Evolutionary conservation across 2,797 vertebrate genomes (phyloP).

Genomic region (Alcedo quadribrachys): DNA sequence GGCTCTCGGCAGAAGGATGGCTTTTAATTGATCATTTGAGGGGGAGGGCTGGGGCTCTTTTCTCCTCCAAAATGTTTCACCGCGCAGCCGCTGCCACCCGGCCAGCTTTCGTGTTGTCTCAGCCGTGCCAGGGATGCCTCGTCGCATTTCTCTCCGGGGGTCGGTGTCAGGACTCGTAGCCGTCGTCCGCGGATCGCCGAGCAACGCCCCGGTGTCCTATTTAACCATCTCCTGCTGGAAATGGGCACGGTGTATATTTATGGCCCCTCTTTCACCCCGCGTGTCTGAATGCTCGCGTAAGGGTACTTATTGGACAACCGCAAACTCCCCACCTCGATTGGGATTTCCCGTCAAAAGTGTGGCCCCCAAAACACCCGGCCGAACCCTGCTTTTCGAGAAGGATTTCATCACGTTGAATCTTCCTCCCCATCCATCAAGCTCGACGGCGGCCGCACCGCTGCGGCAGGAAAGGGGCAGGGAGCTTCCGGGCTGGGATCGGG

Average conservation of each 20-base stretch:
- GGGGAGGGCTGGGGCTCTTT: conserved; percentile 65
- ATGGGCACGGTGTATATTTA: not conserved
- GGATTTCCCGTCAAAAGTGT: conserved; percentile 12
- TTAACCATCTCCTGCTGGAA: conserved; percentile 5
- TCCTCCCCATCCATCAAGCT: not conserved
- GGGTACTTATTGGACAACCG: not conserved
- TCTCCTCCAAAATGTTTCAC: conserved; percentile 63
- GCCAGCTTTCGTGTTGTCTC: conserved; percentile 5
- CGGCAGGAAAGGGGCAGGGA: not conserved
- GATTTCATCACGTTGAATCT: conserved; percentile 27
- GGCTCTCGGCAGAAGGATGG: conserved; percentile 72
- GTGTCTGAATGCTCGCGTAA: not conserved
- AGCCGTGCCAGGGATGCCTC: not conserved
- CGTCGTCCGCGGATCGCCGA: not conserved
- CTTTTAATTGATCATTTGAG: conserved; percentile 77
- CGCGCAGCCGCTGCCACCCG: conserved; percentile 11
- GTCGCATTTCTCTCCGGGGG: not conserved
- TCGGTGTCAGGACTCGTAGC: not conserved
- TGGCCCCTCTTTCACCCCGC: not conserved
- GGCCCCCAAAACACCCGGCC: not conserved
- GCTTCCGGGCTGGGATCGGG: not conserved
- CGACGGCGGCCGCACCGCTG: not conserved
- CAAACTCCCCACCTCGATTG: not conserved
- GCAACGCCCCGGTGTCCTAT: not conserved
- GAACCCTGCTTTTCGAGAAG: conserved; percentile 19